phyloP scores from a whole-genome alignment of 1,140 invertebrate species.

The Camponotus vicinus region DNA sequence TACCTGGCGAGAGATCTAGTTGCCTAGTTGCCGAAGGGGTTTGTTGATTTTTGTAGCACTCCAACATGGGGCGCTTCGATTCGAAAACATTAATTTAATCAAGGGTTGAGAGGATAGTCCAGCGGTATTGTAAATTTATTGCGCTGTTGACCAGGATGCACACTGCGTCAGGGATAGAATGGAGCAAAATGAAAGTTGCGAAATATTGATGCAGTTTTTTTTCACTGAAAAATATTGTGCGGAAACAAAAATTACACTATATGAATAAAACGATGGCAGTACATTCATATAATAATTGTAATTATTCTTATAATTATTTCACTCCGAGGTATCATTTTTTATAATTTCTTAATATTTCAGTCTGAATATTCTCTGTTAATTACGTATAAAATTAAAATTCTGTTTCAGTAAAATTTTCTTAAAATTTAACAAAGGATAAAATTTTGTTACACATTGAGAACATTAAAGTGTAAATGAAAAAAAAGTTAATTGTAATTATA shows the following conservation, averaged over 20 bases:
- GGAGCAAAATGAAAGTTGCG: conserved; percentile 25
- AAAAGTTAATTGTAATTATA: conserved; percentile 2
- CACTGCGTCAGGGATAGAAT: conserved; percentile 11
- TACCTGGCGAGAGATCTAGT: neutral
- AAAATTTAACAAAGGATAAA: neutral
- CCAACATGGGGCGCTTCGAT: conserved; percentile 29
- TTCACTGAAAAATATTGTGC: neutral
- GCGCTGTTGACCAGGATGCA: conserved; percentile 1
- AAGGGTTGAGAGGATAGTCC: neutral
- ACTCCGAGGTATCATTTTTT: neutral
- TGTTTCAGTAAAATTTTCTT: neutral
- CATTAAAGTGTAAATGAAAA: neutral
- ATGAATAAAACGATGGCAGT: conserved; percentile 11
- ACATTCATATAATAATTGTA: neutral
- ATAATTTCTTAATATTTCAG: neutral
- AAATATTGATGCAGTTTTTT: conserved; percentile 16
- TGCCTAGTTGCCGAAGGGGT: conserved; percentile 28
- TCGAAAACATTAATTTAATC: conserved; percentile 61
- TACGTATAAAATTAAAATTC: neutral
- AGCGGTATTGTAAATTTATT: conserved; percentile 44
- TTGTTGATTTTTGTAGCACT: conserved; percentile 53
- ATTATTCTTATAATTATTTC: neutral
- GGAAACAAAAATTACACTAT: neutral
- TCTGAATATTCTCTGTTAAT: neutral
- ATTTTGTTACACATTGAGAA: neutral